Conservation (phyloP, 2,888 invertebrate species). For the Chydorus sphaericus region DNA sequence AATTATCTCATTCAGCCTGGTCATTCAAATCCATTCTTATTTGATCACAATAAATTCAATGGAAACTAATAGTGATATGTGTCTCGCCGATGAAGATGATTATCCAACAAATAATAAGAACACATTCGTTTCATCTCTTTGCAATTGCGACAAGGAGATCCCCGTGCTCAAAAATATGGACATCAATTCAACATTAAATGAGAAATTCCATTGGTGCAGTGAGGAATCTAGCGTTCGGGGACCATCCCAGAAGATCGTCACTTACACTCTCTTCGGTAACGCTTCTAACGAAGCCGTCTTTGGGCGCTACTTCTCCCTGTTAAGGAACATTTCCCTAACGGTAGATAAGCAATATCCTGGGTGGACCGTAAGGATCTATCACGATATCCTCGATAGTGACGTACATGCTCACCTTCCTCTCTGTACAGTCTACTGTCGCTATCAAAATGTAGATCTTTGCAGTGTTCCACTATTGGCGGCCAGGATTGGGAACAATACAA, state of each 20-base stretch:
- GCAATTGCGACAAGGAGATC: background rate
- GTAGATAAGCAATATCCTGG: slow-evolving; percentile 16
- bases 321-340: slow-evolving; percentile 15
- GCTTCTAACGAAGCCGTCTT: background rate
- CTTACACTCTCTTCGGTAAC: slow-evolving; percentile 17
- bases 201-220: slow-evolving; percentile 15
- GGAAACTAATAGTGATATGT: no score
- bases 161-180: background rate
- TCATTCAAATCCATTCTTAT: background rate
- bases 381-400: slow-evolving; percentile 15
- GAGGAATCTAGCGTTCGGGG: slow-evolving; percentile 16
- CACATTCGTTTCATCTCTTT: background rate
- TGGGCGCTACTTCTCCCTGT: background rate
- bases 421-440: slow-evolving; percentile 15
- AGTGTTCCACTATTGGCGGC: slow-evolving; percentile 1
- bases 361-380: slow-evolving; percentile 18
- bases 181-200: no score
- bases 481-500: background rate
- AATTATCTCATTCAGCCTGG: background rate
- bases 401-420: slow-evolving; percentile 1
- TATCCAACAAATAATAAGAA: no score
- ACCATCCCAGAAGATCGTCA: slow-evolving; percentile 16
- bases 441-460: slow-evolving; percentile 17
- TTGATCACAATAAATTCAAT: no score
- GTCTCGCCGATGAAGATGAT: background rate